Percentiles rank a stretch among this genome's conserved stretches.
phyloP scores from a whole-genome alignment of 2,888 invertebrate genomes.

The Sphecodes monilicornis region DNA sequence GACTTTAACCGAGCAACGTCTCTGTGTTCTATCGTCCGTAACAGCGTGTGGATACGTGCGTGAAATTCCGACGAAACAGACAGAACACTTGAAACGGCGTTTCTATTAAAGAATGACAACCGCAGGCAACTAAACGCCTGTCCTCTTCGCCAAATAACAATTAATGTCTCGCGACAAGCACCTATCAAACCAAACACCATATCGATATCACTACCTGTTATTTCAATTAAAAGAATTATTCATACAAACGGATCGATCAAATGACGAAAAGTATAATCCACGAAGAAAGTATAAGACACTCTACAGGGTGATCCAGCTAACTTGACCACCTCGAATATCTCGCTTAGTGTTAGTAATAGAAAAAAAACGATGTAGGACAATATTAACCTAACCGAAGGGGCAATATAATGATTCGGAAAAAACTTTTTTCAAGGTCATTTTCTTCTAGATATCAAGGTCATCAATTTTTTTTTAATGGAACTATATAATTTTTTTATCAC shows the following conservation, averaged over 20 bases:
- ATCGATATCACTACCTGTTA: background rate
- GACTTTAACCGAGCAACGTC: conserved; percentile 77
- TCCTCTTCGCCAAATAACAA: conserved; percentile 29
- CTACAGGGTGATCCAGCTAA: too few species aligned
- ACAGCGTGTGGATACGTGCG: conserved; percentile 76
- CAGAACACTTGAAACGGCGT: conserved; percentile 61
- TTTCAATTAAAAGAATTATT: background rate
- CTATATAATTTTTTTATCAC: too few species aligned
- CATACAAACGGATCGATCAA: background rate
- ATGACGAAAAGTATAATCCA: background rate
- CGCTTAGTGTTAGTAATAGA: too few species aligned
- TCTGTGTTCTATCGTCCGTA: conserved; percentile 66
- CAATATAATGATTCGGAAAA: too few species aligned
- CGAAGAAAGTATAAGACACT: too few species aligned
- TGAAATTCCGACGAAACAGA: conserved; percentile 68
- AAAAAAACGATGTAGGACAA: too few species aligned
- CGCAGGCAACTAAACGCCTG: conserved; percentile 31
- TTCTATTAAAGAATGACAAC: conserved; percentile 69
- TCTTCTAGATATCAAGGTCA: too few species aligned
- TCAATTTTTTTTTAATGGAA: too few species aligned
- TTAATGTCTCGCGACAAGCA: conserved; percentile 24
- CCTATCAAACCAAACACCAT: background rate
- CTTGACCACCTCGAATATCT: too few species aligned
- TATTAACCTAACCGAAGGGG: too few species aligned
- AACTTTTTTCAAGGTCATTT: too few species aligned